phyloP scores from a whole-genome alignment of 2,113 vertebrate genomes.

The Psilopogon haemacephalus region DNA sequence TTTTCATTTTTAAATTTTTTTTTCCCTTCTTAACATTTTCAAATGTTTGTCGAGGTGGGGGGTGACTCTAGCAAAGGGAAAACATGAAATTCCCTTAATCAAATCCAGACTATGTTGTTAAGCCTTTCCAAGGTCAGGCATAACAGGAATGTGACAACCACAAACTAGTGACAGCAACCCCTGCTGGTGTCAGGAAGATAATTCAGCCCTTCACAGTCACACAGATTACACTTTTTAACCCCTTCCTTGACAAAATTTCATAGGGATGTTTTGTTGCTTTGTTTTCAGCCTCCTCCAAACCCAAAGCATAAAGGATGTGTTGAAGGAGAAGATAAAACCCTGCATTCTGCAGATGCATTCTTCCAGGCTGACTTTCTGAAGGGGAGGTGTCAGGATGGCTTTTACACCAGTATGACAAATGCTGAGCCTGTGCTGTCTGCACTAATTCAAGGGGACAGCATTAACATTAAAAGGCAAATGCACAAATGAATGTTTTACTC shows the following conservation, averaged over 20 bases:
- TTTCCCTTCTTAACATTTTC: constrained; percentile 62
- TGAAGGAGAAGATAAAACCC: not conserved
- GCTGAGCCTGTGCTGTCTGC: not conserved
- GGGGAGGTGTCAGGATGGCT: not conserved
- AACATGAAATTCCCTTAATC: constrained; percentile 77
- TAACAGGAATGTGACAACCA: constrained; percentile 71
- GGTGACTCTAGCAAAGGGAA: constrained; percentile 76
- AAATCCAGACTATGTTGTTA: constrained; percentile 74
- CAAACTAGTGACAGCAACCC: constrained; percentile 69
- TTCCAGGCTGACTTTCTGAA: not conserved
- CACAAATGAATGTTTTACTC: not conserved
- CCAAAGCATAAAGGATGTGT: not conserved
- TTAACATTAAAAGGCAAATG: not conserved
- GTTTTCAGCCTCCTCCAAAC: not conserved
- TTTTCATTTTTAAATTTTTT: constrained; percentile 45
- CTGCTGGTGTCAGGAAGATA: constrained; percentile 68
- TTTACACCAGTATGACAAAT: not conserved
- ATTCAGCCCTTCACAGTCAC: constrained; percentile 32
- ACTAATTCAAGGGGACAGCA: not conserved
- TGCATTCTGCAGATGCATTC: not conserved
- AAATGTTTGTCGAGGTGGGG: constrained; percentile 79
- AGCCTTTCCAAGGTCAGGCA: constrained; percentile 75
- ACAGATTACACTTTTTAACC: constrained; percentile 14
- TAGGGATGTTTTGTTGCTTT: fast-evolving
- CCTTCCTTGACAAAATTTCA: not conserved